Percentiles rank a stretch among this genome's conserved stretches.
phyloP scores from a whole-genome alignment of 1,140 invertebrate genomes.

The Nebria ingens region DNA sequence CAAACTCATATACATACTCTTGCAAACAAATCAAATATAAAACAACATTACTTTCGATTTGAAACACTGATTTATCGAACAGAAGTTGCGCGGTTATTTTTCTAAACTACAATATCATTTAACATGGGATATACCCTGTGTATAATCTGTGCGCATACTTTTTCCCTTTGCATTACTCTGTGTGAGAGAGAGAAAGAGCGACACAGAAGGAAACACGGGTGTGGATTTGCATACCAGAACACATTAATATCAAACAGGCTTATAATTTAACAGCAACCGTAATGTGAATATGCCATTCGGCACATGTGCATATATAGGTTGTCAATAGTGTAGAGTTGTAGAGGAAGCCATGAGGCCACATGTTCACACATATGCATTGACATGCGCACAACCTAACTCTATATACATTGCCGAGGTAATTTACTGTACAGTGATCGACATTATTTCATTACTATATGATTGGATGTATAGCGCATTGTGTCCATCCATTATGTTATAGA shows the following conservation, averaged over 20 bases:
- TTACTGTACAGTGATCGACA: neutral
- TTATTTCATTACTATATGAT: constrained; percentile 9
- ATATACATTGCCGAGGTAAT: neutral
- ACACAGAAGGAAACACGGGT: neutral
- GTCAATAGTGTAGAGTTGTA: neutral
- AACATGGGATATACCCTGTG: too few relatives aligned
- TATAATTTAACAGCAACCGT: neutral
- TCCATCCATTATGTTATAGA: neutral
- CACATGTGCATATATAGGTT: constrained; percentile 1
- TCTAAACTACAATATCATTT: too few relatives aligned
- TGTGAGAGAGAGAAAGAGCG: neutral
- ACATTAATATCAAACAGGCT: neutral
- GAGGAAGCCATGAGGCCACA: neutral
- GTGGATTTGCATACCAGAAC: neutral
- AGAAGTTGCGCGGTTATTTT: too few relatives aligned
- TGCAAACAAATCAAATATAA: too few relatives aligned
- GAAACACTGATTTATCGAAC: too few relatives aligned
- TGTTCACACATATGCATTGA: neutral
- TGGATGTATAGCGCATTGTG: neutral
- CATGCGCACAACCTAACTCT: neutral
- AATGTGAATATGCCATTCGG: neutral
- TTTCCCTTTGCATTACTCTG: too few relatives aligned
- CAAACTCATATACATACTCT: too few relatives aligned
- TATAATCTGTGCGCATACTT: too few relatives aligned
- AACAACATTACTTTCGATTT: too few relatives aligned